Percentiles rank a stretch among this genome's conserved stretches.
phyloP scores from a whole-genome alignment of 30 jellyfish, hydroid and myxozoan genomes.

The Aurelia sp. region DNA sequence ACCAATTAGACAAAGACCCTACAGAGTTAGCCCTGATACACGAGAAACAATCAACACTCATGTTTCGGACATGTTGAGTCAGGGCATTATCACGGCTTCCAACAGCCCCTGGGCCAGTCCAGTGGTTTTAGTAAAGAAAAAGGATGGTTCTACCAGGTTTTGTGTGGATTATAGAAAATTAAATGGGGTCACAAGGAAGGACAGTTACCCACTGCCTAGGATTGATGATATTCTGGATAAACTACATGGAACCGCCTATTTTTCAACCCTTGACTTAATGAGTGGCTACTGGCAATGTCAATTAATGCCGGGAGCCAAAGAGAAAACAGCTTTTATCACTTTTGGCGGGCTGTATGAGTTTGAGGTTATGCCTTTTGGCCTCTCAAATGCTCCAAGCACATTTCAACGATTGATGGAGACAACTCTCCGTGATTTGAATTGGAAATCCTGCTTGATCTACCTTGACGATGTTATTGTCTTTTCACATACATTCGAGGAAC shows the following conservation, averaged over 20 bases:
- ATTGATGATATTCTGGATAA: conserved; percentile 19
- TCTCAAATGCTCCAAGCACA: too few species aligned
- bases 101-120: conserved; percentile 65
- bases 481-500: too few species aligned
- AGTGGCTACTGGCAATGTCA: conserved; percentile 55
- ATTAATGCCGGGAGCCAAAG: not conserved
- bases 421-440: too few species aligned
- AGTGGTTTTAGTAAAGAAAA: conserved; percentile 38
- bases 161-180: not conserved
- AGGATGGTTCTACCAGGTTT: conserved; percentile 31
- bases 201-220: conserved; percentile 40
- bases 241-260: conserved; percentile 7
- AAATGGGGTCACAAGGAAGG: conserved; percentile 40
- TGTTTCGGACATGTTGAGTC: conserved; percentile 29
- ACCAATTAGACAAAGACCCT: too few species aligned
- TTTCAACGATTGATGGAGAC: too few species aligned
- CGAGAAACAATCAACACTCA: not conserved
- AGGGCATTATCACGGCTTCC: conserved; percentile 47
- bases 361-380: too few species aligned
- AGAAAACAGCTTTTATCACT: too few species aligned
- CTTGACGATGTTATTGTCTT: too few species aligned
- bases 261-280: conserved; percentile 37
- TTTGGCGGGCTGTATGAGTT: too few species aligned
- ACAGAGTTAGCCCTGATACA: too few species aligned
- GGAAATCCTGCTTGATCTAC: too few species aligned